Base-by-base conservation (phyloP, 2,797 vertebrate genomes). In the Cuculus canorus region DNA sequence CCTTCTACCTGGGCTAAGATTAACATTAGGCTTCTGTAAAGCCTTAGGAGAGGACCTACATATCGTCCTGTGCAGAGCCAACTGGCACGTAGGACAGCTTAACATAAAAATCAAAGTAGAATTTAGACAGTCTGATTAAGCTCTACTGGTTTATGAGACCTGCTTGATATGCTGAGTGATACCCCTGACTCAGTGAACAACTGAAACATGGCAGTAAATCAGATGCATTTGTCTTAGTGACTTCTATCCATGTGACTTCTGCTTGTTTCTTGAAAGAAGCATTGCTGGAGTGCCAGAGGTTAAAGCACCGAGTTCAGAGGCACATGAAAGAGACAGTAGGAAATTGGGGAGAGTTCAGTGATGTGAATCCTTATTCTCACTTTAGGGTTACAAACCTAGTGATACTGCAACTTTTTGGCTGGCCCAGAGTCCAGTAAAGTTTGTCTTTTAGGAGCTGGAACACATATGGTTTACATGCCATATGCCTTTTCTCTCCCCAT, bases 201-300 rank as follows among this genome's bases (percentile, higher is more conserved):
- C 27, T 80, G 70, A 78, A 90, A 68, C 25, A 7, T 18, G 45
- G 75, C 73, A 78, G 37, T 32, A 87, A 93, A 79, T 53, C 60
- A 48, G 60, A 43, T 28, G 23, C 33, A 37, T 0, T 88, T 53
- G 50, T 75, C 81, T 82, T 60, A n/a, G 45, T 43, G 12, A 71
- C n/a, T n/a, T n/a, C n/a, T 8, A 32, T 9, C 11, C 0, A 0
- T 28, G 53, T 57, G 76, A 28, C 18, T 71, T 35, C 27, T 52
- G 37, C 28, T 75, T 77, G 33, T 52, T 82, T 71, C 50, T 47
- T 68, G 48, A 11, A 54, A 41, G 78, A 28, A 27, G 41, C n/a
- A 25, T 19, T 70, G 64, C 71, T 94, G 78, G 45, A 82, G 37
- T 68, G 71, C 56, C 54, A 73, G 33, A 76, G 73, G 61, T 65